Conservation (phyloP, 2,113 vertebrate genomes). For the Melanostigma gelatinosum region DNA sequence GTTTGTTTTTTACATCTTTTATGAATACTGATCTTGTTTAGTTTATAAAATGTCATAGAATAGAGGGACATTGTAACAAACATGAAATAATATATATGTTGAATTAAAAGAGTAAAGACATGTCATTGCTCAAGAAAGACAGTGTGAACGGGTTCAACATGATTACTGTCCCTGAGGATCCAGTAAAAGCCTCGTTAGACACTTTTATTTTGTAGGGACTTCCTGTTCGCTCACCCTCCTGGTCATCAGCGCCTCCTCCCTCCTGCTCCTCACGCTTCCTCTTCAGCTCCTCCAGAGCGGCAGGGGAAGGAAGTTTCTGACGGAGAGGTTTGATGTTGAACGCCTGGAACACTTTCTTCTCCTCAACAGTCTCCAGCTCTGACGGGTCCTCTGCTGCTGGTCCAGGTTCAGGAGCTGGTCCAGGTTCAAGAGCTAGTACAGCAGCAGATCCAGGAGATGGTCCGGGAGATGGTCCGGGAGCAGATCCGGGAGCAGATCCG, state of each 20-base stretch:
- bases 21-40: too few relatives aligned
- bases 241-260: not conserved
- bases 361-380: slow-evolving; percentile 81
- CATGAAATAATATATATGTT: too few relatives aligned
- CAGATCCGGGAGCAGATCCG: too few relatives aligned
- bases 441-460: too few relatives aligned
- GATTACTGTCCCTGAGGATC: too few relatives aligned
- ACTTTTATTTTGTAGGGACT: not conserved
- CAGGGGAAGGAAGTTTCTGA: slow-evolving; percentile 88
- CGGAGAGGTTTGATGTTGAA: slow-evolving; percentile 96
- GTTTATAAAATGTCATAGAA: too few relatives aligned
- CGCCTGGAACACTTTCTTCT: slow-evolving; percentile 91
- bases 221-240: slow-evolving; percentile 21
- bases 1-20: too few relatives aligned
- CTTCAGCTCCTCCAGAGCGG: slow-evolving; percentile 85
- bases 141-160: too few relatives aligned
- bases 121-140: too few relatives aligned
- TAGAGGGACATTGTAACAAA: too few relatives aligned
- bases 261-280: slow-evolving; percentile 59
- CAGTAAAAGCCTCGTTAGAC: not conserved
- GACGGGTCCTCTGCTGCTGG: slow-evolving; percentile 70
- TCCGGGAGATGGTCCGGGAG: not conserved
- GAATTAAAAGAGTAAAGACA: not conserved
- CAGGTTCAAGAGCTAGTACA: too few relatives aligned
- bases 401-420: not conserved